Conservation (phyloP, 2,113 vertebrate genomes). For the Todiramphus saurophagus region DNA sequence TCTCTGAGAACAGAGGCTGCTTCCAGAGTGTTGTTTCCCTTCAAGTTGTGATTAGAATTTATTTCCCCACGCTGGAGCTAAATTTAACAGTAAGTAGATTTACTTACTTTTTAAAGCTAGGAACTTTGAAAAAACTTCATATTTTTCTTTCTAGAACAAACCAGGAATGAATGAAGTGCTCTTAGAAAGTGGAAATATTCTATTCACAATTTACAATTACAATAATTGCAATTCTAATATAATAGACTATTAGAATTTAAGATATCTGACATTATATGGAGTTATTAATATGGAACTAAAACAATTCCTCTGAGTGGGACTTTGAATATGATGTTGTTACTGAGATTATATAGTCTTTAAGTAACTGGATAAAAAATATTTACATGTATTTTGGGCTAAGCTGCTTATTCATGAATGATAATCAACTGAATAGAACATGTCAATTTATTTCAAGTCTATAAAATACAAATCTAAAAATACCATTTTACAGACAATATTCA, state of each 20-base stretch:
- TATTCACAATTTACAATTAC: not conserved
- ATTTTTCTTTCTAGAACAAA: not conserved
- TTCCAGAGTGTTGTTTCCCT: not conserved
- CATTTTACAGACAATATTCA: not conserved
- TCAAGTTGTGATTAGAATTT: not conserved
- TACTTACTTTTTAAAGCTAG: not conserved
- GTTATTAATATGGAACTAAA: not conserved
- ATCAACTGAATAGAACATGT: not conserved
- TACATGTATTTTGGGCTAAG: not conserved
- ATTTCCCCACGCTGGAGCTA: not conserved
- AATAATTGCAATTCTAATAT: not conserved
- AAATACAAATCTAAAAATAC: slow-evolving; percentile 42
- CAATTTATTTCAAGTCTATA: slow-evolving; percentile 50
- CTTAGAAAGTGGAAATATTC: not conserved
- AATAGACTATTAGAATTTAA: not conserved
- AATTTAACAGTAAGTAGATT: not conserved
- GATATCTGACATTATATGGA: fast-evolving
- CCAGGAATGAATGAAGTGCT: not conserved
- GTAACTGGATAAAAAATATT: not conserved
- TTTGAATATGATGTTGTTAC: not conserved
- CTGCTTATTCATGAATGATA: not conserved
- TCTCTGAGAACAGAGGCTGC: not conserved
- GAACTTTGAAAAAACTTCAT: not conserved
- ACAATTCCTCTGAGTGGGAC: not conserved
- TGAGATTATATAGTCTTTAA: not conserved